Percentiles rank a stretch among this genome's conserved stretches.
phyloP scores from a whole-genome alignment of 2,888 invertebrate species.

The Penaeus monodon region DNA sequence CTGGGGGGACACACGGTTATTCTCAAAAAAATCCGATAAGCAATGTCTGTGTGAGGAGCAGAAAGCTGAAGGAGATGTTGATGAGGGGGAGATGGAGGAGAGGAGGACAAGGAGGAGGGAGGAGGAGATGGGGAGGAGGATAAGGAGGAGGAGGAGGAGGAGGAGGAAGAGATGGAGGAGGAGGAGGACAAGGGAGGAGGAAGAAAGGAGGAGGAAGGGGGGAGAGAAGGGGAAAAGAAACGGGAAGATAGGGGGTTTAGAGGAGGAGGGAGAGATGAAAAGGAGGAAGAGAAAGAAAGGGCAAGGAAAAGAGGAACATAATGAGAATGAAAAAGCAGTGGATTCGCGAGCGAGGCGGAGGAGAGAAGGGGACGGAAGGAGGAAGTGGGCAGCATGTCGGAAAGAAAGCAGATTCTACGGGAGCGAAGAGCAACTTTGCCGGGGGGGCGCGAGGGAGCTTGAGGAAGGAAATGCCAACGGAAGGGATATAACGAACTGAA shows the following conservation, averaged over 20 bases:
- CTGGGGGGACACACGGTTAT: no score
- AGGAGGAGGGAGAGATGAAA: not conserved
- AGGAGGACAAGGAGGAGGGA: no score
- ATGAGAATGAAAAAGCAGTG: no score
- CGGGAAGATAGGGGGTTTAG: not conserved
- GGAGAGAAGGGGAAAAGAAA: not conserved
- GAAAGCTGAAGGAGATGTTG: not conserved
- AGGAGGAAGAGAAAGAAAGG: not conserved
- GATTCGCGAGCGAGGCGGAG: no score
- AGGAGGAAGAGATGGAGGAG: not conserved
- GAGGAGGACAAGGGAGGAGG: not conserved
- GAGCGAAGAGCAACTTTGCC: no score
- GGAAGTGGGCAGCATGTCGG: not conserved
- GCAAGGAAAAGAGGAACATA: not conserved
- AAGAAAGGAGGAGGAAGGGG: not conserved
- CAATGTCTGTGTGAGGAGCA: no score
- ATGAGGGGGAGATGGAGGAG: not conserved
- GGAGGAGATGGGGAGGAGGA: not conserved
- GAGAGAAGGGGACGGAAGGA: not conserved
- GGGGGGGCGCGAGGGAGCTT: no score
- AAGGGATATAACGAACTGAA: no score
- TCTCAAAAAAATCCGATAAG: no score
- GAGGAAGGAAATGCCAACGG: no score
- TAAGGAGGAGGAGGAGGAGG: not conserved
- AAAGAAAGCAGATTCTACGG: not conserved